Percentiles rank a stretch among this genome's conserved stretches.
phyloP scores from a whole-genome alignment of 2,888 invertebrate genomes.

The Conistra vaccinii region DNA sequence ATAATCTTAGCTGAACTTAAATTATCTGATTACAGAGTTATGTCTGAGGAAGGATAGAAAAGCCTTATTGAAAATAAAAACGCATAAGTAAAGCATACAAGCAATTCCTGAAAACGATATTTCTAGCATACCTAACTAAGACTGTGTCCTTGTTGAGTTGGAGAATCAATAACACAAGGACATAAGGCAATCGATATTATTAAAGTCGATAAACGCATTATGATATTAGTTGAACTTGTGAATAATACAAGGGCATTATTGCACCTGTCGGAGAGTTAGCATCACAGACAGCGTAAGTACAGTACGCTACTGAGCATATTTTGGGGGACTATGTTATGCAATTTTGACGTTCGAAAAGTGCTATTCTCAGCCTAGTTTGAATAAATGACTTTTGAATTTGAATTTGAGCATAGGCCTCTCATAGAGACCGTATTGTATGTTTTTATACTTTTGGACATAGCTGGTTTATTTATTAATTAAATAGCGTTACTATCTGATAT shows the following conservation, averaged over 20 bases:
- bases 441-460: not conserved
- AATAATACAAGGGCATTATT: not conserved
- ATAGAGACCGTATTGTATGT: not conserved
- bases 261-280: not conserved
- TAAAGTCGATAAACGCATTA: conserved; percentile 1
- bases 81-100: not conserved
- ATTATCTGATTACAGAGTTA: not conserved
- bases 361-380: too few species aligned
- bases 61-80: too few species aligned
- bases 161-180: not conserved
- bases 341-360: too few species aligned
- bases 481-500: not conserved
- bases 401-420: not conserved
- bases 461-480: not conserved
- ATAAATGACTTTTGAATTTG: too few species aligned
- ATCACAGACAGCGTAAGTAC: too few species aligned
- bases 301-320: not conserved
- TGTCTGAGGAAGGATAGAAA: not conserved
- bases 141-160: not conserved
- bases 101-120: not conserved
- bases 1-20: not conserved
- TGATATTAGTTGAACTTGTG: not conserved
- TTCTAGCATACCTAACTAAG: too few species aligned
- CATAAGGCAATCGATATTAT: not conserved
- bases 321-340: too few species aligned